Conservation (phyloP, 2,888 invertebrate species). For the Meandrusa payeni region DNA sequence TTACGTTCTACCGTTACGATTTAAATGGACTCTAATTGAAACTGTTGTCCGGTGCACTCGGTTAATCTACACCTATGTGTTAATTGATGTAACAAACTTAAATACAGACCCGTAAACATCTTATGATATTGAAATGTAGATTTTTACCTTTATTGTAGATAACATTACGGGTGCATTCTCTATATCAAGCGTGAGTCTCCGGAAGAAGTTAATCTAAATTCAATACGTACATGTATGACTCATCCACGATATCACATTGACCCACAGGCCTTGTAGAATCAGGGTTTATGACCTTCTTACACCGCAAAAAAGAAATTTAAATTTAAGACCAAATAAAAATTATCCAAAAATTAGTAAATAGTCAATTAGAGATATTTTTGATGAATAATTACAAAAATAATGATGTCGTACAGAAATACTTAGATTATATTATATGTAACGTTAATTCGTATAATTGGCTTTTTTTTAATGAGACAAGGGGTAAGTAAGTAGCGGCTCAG, state of each 20-base stretch:
- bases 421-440: no score
- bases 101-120: not conserved
- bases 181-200: not conserved
- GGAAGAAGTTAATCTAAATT: slow-evolving; percentile 2
- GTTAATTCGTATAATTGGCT: no score
- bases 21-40: slow-evolving; percentile 4
- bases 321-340: no score
- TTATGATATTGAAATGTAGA: not conserved
- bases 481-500: no score
- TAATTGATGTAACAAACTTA: slow-evolving; percentile 13
- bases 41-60: not conserved
- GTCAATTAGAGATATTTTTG: no score
- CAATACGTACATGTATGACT: not conserved
- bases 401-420: no score
- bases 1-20: slow-evolving; percentile 7
- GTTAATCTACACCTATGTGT: slow-evolving; percentile 8
- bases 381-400: no score
- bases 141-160: not conserved
- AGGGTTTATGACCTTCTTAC: not conserved
- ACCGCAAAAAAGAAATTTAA: no score
- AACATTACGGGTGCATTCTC: not conserved
- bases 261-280: not conserved
- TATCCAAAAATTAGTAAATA: no score
- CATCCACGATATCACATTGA: not conserved
- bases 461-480: no score